A percentile compares a stretch with the other conserved stretches of the same genome.
phyloP scores from a whole-genome alignment of 1,140 invertebrate species.

The Mizuhopecten yessoensis region DNA sequence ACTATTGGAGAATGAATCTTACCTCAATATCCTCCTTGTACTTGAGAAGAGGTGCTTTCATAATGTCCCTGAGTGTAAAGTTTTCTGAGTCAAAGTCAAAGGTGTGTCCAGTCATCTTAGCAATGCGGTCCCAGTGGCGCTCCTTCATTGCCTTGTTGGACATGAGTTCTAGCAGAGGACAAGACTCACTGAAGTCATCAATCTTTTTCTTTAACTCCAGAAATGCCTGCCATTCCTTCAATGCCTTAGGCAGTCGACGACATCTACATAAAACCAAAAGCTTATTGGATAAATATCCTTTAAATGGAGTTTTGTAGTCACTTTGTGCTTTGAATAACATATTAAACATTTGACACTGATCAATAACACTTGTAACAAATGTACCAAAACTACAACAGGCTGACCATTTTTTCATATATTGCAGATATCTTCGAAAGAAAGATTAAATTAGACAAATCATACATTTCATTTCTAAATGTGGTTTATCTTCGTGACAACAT shows the following conservation, averaged over 20 bases:
- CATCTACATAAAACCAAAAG: conserved; percentile 70
- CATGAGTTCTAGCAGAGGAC: conserved; percentile 96
- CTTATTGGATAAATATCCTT: neutral
- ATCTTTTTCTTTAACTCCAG: conserved; percentile 97
- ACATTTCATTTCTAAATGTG: too few species aligned
- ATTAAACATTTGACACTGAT: neutral
- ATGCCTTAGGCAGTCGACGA: conserved; percentile 93
- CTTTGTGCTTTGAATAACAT: neutral
- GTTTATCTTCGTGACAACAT: too few species aligned
- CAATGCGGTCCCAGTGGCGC: conserved; percentile 96
- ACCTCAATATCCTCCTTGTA: conserved; percentile 98
- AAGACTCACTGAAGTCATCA: conserved; percentile 98
- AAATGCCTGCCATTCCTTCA: conserved; percentile 99
- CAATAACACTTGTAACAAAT: neutral
- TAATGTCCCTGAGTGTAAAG: conserved; percentile 96
- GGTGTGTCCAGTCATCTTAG: conserved; percentile 94
- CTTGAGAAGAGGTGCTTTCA: conserved; percentile 95
- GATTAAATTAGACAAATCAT: too few species aligned
- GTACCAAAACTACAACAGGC: too few species aligned
- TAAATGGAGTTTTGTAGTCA: too few species aligned
- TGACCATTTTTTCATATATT: too few species aligned
- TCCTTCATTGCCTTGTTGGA: conserved; percentile 99
- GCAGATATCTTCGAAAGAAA: too few species aligned
- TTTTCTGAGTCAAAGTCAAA: conserved; percentile 97
- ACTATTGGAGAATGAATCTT: conserved; percentile 62